These are phyloP conservation scores for Paratrypauchen microcephalus DNA, from an alignment of 2,797 vertebrate genomes.

Conservation along the genomic window DNA sequence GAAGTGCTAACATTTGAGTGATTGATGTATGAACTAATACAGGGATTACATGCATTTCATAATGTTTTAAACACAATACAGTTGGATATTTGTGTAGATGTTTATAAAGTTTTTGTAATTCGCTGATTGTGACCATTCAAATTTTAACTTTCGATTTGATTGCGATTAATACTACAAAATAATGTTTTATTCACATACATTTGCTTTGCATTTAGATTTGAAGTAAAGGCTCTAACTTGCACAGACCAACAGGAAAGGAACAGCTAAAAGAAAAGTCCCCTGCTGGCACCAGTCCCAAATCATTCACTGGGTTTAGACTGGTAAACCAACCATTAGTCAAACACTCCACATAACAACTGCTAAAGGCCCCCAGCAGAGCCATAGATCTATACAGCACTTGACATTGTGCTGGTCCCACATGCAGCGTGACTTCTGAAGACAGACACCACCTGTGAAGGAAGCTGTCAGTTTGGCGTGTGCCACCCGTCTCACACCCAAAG, in stretches of 20 bases:
- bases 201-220: too few species aligned
- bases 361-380: background rate
- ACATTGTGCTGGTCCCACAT: background rate
- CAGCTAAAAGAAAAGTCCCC: too few species aligned
- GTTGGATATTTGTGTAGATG: too few species aligned
- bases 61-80: too few species aligned
- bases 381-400: constrained; percentile 6
- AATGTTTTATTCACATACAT: background rate
- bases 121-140: background rate
- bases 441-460: constrained; percentile 37
- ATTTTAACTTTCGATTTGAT: background rate
- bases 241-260: background rate
- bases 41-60: too few species aligned
- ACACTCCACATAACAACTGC: background rate
- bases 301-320: background rate
- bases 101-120: background rate
- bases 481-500: constrained; percentile 16
- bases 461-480: constrained; percentile 1
- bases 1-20: too few species aligned
- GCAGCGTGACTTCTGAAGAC: constrained; percentile 6
- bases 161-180: background rate
- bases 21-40: too few species aligned
- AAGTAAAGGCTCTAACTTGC: background rate
- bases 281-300: background rate
- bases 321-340: background rate